These are phyloP conservation scores for Globia sparganii DNA, from an alignment of 2,888 invertebrate genomes.

Conservation along the genomic window DNA sequence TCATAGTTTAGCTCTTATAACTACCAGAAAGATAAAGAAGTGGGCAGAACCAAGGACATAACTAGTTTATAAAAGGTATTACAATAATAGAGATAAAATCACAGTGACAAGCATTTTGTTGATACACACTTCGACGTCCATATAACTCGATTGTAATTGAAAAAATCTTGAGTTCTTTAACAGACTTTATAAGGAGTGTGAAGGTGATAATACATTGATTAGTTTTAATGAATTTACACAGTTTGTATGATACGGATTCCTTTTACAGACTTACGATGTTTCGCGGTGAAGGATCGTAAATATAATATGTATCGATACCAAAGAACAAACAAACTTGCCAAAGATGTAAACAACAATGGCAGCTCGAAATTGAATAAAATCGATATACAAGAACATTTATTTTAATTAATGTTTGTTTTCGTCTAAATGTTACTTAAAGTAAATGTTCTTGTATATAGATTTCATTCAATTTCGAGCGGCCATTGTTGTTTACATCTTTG, in stretches of 20 bases:
- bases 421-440: no score
- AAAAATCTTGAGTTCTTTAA: not conserved
- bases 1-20: no score
- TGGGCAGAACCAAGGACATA: not conserved
- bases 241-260: not conserved
- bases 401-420: no score
- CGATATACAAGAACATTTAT: no score
- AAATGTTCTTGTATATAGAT: no score
- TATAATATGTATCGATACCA: not conserved
- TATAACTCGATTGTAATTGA: constrained; percentile 15
- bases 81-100: not conserved
- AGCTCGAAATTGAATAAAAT: no score
- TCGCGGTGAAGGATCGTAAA: not conserved
- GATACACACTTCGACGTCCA: not conserved
- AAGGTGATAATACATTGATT: constrained; percentile 38
- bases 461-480: no score
- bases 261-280: constrained; percentile 22
- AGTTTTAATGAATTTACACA: constrained; percentile 33
- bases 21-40: not conserved
- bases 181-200: constrained; percentile 16
- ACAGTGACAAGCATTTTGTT: constrained; percentile 2
- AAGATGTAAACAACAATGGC: no score
- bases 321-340: no score
- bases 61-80: not conserved
- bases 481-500: no score